phyloP scores from a whole-genome alignment of 2,113 vertebrate species.

The Axis porcinus region DNA sequence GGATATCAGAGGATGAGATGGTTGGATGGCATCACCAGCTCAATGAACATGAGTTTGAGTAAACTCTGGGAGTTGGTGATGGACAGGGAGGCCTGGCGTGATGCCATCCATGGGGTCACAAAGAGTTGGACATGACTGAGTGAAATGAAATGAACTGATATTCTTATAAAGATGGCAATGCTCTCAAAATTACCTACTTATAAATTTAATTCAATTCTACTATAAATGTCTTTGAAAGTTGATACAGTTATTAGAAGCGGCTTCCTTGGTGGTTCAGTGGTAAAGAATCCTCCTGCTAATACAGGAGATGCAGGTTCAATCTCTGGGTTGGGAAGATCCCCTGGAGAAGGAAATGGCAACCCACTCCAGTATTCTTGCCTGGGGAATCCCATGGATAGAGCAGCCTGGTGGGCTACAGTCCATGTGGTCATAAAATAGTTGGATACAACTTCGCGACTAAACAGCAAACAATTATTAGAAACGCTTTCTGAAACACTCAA shows the following conservation, averaged over 20 bases:
- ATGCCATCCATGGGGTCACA: not conserved
- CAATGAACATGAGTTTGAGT: not conserved
- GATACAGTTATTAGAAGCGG: not conserved
- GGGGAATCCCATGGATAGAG: not conserved
- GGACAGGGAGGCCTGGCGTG: not conserved
- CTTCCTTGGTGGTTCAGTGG: not conserved
- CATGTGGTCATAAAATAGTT: not conserved
- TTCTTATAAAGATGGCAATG: not conserved
- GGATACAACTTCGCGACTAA: not conserved
- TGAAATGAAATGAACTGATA: not conserved
- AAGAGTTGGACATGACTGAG: not conserved
- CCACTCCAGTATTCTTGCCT: not conserved
- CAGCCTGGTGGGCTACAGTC: not conserved
- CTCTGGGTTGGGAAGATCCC: not conserved
- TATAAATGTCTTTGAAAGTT: not conserved
- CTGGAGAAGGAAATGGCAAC: not conserved
- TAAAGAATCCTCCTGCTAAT: not conserved
- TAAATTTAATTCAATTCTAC: not conserved
- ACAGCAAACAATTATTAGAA: not conserved
- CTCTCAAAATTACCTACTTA: not conserved
- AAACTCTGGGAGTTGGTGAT: not conserved
- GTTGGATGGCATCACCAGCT: not conserved
- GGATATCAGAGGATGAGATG: not conserved
- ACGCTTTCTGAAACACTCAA: not conserved
- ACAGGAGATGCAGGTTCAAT: not conserved